Evolutionary conservation across 35 echinoderm and acorn worm genomes (phyloP).

Genomic region (Ophiothrix spiculata): DNA sequence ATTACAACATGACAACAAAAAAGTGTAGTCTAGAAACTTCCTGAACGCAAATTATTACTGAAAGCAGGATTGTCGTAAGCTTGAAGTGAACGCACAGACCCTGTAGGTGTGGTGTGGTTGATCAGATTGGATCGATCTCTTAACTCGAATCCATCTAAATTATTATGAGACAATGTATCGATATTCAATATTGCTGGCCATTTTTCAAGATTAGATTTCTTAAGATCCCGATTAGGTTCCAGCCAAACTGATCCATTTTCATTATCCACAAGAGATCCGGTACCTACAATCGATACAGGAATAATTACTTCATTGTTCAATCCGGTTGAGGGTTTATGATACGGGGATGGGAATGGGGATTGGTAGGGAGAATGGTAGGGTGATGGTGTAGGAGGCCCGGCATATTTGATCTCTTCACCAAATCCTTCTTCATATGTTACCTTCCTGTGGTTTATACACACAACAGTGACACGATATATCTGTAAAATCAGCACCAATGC

Average conservation of each 20-base stretch:
- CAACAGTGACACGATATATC: conserved; percentile 54
- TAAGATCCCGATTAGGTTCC: neutral
- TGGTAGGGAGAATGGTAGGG: neutral
- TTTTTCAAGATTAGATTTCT: neutral
- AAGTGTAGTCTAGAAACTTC: neutral
- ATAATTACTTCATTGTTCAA: neutral
- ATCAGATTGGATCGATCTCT: neutral
- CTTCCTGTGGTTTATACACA: neutral
- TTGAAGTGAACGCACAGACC: neutral
- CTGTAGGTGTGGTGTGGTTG: neutral
- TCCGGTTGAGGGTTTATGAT: neutral
- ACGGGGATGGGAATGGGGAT: neutral
- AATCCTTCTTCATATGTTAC: neutral
- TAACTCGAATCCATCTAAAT: neutral
- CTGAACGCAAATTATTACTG: neutral
- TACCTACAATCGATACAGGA: neutral
- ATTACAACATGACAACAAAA: no score
- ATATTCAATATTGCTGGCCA: neutral
- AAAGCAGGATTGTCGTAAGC: neutral
- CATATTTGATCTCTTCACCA: neutral
- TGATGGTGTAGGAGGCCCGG: neutral
- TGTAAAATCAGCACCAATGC: conserved; percentile 53
- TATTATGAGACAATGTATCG: neutral
- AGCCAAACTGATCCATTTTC: conserved; percentile 1
- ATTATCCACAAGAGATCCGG: neutral